A percentile compares a stretch with the other conserved stretches of the same genome.
phyloP scores from a whole-genome alignment of 2,888 invertebrate genomes.

The Ichneumoninae sp. region DNA sequence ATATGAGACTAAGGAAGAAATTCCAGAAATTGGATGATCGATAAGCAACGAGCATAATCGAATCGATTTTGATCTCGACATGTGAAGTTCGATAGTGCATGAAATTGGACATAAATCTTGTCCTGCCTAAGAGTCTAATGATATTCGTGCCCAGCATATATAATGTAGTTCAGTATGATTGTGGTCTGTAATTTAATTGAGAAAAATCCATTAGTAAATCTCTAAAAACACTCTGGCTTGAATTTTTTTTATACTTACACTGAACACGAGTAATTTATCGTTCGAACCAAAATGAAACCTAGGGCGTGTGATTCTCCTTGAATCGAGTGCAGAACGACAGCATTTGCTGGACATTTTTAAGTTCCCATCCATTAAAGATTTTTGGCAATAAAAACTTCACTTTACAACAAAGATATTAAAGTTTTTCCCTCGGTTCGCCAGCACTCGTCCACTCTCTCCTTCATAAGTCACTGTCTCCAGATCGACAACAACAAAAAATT shows the following conservation, averaged over 20 bases:
- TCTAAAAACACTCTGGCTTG: too few species aligned
- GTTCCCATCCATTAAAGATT: background rate
- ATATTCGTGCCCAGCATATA: background rate
- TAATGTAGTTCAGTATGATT: too few species aligned
- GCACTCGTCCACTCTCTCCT: background rate
- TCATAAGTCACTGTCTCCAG: background rate
- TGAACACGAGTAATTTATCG: too few species aligned
- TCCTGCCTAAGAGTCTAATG: background rate
- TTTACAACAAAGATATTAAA: background rate
- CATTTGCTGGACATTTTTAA: background rate
- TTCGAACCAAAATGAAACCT: too few species aligned
- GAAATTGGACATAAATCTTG: slow-evolving; percentile 52
- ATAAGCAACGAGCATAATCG: slow-evolving; percentile 39
- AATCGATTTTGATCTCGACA: slow-evolving; percentile 63
- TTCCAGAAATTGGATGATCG: slow-evolving; percentile 54
- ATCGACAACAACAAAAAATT: background rate
- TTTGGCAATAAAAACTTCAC: background rate
- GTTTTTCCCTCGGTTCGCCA: background rate
- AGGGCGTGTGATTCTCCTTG: background rate
- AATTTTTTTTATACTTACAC: too few species aligned
- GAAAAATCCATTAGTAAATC: too few species aligned
- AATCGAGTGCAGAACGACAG: background rate
- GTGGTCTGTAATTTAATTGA: too few species aligned
- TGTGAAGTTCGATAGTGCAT: slow-evolving; percentile 54
- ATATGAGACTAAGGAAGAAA: background rate